These are phyloP conservation scores for Patella ulyssiponensis DNA, from an alignment of 2,888 invertebrate genomes.

Conservation along the genomic window DNA sequence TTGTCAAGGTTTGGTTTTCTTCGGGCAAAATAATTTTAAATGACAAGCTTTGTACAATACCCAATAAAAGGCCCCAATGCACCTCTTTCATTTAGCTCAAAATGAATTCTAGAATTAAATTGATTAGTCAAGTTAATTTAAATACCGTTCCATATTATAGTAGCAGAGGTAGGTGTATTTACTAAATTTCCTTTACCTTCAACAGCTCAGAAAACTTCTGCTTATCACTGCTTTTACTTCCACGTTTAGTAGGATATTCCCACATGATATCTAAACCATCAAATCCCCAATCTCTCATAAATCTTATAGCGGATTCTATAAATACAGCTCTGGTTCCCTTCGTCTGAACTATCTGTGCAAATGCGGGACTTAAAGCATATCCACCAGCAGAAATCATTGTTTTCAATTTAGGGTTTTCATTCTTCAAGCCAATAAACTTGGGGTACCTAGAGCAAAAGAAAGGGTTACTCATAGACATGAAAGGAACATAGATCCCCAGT, in stretches of 20 bases:
- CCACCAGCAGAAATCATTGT: not conserved
- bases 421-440: not conserved
- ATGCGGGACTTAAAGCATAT: not conserved
- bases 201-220: not conserved
- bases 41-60: too few relatives aligned
- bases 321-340: not conserved
- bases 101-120: too few relatives aligned
- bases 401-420: not conserved
- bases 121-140: too few relatives aligned
- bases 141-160: too few relatives aligned
- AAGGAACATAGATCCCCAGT: too few relatives aligned
- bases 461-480: too few relatives aligned
- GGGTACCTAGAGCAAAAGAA: not conserved
- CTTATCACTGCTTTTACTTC: not conserved
- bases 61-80: too few relatives aligned
- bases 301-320: not conserved
- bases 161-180: too few relatives aligned
- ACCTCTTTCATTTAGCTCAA: too few relatives aligned
- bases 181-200: too few relatives aligned
- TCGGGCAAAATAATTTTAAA: too few relatives aligned
- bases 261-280: constrained; percentile 8
- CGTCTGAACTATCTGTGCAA: not conserved
- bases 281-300: not conserved
- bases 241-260: constrained; percentile 7
- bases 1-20: too few relatives aligned